Base-by-base conservation (phyloP, 1,140 invertebrate species). In the Calephelis nemesis region DNA sequence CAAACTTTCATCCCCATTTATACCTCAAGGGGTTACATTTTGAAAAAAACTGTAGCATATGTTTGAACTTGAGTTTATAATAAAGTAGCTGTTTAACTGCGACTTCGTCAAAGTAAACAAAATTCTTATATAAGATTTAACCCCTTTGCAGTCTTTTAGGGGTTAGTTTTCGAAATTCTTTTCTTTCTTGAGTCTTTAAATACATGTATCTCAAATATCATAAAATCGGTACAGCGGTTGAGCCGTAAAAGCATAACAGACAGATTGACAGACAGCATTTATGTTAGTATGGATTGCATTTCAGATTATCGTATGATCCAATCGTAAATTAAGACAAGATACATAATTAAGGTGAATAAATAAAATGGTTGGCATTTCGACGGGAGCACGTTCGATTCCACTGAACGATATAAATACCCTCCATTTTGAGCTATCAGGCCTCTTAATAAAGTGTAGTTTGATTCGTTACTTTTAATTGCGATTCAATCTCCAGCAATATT, bases 271-370 rank as follows among this genome's bases (percentile, higher is more conserved):
- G 30, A 30, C 30, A 30, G 30, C 30, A 30, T 30, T 30, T 30
- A 30, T 30, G 30, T 4, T 30, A 30, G 30, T 30, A 30, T 30
- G 30, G 30, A 30, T 91, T 88, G 86, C 78, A 78, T 79, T 88
- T 82, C 85, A 87, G 89, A 91, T 91, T 91, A 91, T 90, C 89
- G 81, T 91, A 89, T 91, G 89, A 91, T 91, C 86, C 87, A 90
- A 91, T 91, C 89, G 89, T 91, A 91, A 91, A 91, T 91, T 91
- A 91, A 90, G 87, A 91, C 89, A 91, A 90, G 89, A 90, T 91
- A 90, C 89, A 91, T 90, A 91, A 91, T 91, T 91, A 91, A 91
- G 85, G 87, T 76, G 81, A 91, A 91, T 91, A 91, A 91, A 91
- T 90, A 90, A 91, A 90, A 90, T 88, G 87, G 87, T 89, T 91